These are phyloP conservation scores for Chrysopa pallens DNA, from an alignment of 1,140 invertebrate genomes.

Conservation along the genomic window DNA sequence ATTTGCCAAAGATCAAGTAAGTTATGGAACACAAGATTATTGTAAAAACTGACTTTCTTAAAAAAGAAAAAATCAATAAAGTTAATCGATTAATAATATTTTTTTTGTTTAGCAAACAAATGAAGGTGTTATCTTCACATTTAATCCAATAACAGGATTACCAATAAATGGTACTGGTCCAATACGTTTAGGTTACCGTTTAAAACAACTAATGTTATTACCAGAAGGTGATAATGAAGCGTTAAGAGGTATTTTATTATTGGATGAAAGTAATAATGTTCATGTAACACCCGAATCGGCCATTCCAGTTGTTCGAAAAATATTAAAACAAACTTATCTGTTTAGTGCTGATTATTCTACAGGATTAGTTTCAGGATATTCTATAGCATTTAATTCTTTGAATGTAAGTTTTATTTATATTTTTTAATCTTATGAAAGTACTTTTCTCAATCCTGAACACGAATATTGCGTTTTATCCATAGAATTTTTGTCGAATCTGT, in stretches of 20 bases:
- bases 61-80: no score
- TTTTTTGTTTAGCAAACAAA: conserved; percentile 35
- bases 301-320: conserved; percentile 20
- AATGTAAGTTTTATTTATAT: conserved; percentile 7
- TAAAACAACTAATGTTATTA: conserved; percentile 57
- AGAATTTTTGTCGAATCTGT: no score
- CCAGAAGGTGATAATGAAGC: conserved; percentile 49
- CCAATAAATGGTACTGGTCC: conserved; percentile 30
- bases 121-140: conserved; percentile 55
- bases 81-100: no score
- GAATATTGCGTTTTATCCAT: no score
- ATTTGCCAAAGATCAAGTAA: conserved; percentile 49
- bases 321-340: conserved; percentile 44
- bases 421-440: no score
- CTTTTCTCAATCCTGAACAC: no score
- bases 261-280: conserved; percentile 52
- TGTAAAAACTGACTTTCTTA: no score
- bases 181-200: conserved; percentile 41
- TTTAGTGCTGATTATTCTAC: conserved; percentile 47
- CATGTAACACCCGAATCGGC: conserved; percentile 46
- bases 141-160: conserved; percentile 74
- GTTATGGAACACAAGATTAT: conserved; percentile 2
- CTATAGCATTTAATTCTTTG: conserved; percentile 20
- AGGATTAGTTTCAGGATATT: conserved; percentile 50
- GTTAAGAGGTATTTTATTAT: conserved; percentile 56